Evolutionary conservation across 2,888 invertebrate species (phyloP), one percentile per base, ranked within the genome.

Genomic region (Microplitis deprimator): DNA sequence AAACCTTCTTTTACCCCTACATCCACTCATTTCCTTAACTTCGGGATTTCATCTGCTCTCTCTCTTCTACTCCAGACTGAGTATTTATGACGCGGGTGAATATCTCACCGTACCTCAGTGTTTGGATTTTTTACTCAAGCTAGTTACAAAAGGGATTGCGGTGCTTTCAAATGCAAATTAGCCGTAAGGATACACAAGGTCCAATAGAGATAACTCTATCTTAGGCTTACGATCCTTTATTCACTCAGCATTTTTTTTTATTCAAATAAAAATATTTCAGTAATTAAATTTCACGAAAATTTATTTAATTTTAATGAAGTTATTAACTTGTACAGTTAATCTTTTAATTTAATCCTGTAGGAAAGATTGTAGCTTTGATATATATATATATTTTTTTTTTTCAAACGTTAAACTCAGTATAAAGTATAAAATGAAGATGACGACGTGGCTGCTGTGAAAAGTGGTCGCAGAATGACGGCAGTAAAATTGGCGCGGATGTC

Each of bases 161-260:
- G 50, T 8, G 50, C 84, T 88, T 87, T 88, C 86, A 87, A 82
- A 87, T 88, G 87, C 84, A 88, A 88, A 88, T 87, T 84, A 80
- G 70, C 65, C 65, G 64, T 60, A 59, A 17, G 59, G 60, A 60
- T 75, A 68, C 59, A 39, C 67, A 71, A 62, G 39, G 41, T 70
- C 16, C 72, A 29, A 8, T 50, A 13, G 13, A 50, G 13, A 50
- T 8, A 50, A 50, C 50, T 50, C 13, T 50, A 50, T 13, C 13
- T 50, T 50, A 3, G 50, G 50, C 13, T 13, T 13, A 50, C 50
- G 8, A 50, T 13, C 13, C 50, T 50, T 50, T 50, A 50, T 50
- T 50, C 13, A 50, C 29, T 29, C 29, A 4, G 29, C 29, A 50
- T 62, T 13, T 62, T 8, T 62, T 62, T 62, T 62, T 62, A 6